Evolutionary conservation across 2,888 invertebrate genomes (phyloP).

Genomic region (Trypoxylon attenuatum): DNA sequence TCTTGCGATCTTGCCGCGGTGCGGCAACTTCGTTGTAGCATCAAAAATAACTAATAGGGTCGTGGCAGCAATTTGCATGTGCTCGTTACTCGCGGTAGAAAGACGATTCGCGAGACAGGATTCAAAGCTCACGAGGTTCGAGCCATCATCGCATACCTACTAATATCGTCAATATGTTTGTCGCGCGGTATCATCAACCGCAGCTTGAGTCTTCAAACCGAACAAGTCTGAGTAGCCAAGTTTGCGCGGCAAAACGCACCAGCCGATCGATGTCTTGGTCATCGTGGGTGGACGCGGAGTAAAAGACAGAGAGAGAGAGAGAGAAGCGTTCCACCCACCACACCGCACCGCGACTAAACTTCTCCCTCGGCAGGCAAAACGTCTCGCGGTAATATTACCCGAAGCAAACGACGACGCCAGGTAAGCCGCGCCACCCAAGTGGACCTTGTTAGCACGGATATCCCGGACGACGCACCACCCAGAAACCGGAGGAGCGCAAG

Average conservation of each 20-base stretch:
- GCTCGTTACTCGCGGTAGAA: slow-evolving; percentile 53
- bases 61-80: slow-evolving; percentile 53
- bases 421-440: slow-evolving; percentile 68
- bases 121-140: not conserved
- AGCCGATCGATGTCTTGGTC: slow-evolving; percentile 27
- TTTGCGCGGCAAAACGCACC: no score
- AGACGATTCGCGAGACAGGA: no score
- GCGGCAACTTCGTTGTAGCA: no score
- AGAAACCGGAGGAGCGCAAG: slow-evolving; percentile 64
- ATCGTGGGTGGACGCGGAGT: no score
- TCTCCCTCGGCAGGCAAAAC: slow-evolving; percentile 54
- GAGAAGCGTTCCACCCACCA: slow-evolving; percentile 48
- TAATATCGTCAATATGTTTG: slow-evolving; percentile 51
- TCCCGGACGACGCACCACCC: slow-evolving; percentile 61
- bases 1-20: slow-evolving; percentile 17
- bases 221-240: no score
- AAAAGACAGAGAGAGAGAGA: not conserved
- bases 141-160: slow-evolving; percentile 45
- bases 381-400: slow-evolving; percentile 63
- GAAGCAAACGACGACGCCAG: slow-evolving; percentile 58
- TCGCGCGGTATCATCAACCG: slow-evolving; percentile 37
- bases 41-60: slow-evolving; percentile 57
- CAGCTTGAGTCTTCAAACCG: no score
- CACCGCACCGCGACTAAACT: slow-evolving; percentile 46
- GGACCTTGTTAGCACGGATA: slow-evolving; percentile 69